Base-by-base conservation (phyloP, 2,113 vertebrate species). In the Cyprinus carpio region DNA sequence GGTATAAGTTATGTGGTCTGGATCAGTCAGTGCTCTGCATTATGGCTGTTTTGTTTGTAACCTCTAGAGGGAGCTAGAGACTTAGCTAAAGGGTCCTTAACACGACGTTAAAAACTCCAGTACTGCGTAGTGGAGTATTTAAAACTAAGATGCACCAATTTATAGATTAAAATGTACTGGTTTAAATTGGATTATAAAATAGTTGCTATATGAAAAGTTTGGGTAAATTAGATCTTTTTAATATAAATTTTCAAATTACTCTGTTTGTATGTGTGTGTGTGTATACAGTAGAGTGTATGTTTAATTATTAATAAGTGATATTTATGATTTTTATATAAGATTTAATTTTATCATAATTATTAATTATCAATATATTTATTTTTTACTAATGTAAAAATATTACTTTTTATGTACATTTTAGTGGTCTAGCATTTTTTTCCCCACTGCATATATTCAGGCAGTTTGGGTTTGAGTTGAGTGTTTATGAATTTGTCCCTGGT, bases 31-130 rank as follows among this genome's bases (percentile, higher is more conserved):
- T n/a, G 27, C 6, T 49, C 64, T 51, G 76, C 18, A 43, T 81
- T 27, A 43, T 31, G 23, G 37, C n/a, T 27, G 75, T 43, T 25
- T 65, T 86, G 34, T 77, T 84, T 3, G 37, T 64, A 69, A 72
- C 78, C 87, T 81, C 85, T 86, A 84, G 87, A 88, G 87, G 87
- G 87, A 82, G 85, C 87, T 86, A 84, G 72, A 86, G 87, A 60
- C 87, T 84, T 84, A 74, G n/a, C 9, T 43, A 81, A 88, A 83
- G 60, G 13, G 6, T 51, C 13, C 15, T n/a, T 80, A 43, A 43
- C n/a, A 46, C n/a, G 46, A 64, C 2, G 18, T 40, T 40, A 25
- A 62, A 31, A n/a, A 43, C 18, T 56, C 4, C 6, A 58, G 51
- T 77, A 23, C 16, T 34, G 12, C 40, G 3, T 27, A 16, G 31